Base-by-base conservation (phyloP, 2,113 vertebrate genomes). In the Plecotus auritus region DNA sequence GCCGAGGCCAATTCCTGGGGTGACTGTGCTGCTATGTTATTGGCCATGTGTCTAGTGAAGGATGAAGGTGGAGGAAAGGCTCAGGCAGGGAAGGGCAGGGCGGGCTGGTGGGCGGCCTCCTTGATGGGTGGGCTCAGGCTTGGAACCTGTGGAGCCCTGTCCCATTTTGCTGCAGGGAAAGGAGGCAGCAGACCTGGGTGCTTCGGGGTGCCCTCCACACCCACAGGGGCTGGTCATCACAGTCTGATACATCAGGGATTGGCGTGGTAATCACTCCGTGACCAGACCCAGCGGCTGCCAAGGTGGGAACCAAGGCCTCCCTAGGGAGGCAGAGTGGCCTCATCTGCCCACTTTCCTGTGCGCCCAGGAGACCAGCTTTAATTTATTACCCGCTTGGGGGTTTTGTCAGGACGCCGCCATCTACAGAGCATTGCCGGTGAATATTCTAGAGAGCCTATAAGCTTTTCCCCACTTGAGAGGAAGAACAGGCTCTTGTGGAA, bases 171-270 rank as follows among this genome's bases (percentile, higher is more conserved):
- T 77, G 12, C 69, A 40, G 45, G 76, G n/a, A 42, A 54, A 64
- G 32, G 3, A 22, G 83, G 5, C 37, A 59, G 59, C 7, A 4
- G 49, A n/a, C 5, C 51, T 80, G 28, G 64, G 49, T 7, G 3
- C 17, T 61, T 12, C 1, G 22, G 37, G 13, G 3, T 22, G 35
- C 16, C 40, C 10, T 51, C 12, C n/a, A 28, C 0, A 16, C 20
- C 30, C 16, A 4, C 28, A 28, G 0, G 0, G 10, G 37, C 56
- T 56, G 37, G 22, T 14, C 2, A 1, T 18, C 70, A 32, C 32
- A 35, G 2, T 35, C 76, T 37, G 9, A 17, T 13, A 0, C 30
- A 22, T 20, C 26, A 18, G 59, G 51, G 26, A 22, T 7, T 23
- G 67, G 35, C 9, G 0, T 16, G 2, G 23, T 26, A 5, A 56